phyloP scores from a whole-genome alignment of 2,113 vertebrate genomes.

The Upupa epops region DNA sequence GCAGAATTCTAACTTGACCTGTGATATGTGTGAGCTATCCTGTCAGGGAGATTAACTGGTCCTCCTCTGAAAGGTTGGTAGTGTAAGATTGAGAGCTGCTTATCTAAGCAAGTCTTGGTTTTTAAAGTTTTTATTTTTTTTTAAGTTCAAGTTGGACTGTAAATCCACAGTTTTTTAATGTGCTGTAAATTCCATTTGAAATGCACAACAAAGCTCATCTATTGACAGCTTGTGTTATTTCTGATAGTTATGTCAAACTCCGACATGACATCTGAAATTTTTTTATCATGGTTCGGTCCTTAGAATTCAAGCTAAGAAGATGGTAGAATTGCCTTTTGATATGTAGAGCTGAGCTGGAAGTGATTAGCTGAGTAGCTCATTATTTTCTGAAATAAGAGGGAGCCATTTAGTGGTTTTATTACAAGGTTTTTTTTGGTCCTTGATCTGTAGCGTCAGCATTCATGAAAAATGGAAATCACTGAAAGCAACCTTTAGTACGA shows the following conservation, averaged over 20 bases:
- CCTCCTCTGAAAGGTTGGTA: neutral
- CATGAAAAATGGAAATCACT: slow-evolving; percentile 80
- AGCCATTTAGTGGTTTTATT: slow-evolving; percentile 74
- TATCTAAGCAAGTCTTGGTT: neutral
- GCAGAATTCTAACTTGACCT: neutral
- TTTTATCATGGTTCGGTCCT: neutral
- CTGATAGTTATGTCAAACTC: neutral
- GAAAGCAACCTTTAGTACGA: slow-evolving; percentile 70
- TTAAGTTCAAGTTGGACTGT: neutral
- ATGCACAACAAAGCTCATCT: neutral
- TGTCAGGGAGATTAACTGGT: neutral
- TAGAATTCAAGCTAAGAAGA: neutral
- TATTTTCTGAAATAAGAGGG: slow-evolving; percentile 70
- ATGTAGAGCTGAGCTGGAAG: slow-evolving; percentile 61
- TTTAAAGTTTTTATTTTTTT: neutral
- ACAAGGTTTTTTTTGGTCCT: slow-evolving; percentile 65
- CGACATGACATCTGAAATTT: slow-evolving; percentile 9
- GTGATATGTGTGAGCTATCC: neutral
- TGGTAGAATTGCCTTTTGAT: slow-evolving; percentile 43
- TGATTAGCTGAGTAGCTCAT: slow-evolving; percentile 74
- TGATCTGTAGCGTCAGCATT: slow-evolving; percentile 81
- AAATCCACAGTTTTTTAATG: neutral
- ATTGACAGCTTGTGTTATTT: neutral
- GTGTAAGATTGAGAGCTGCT: neutral
- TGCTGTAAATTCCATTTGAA: neutral